These are phyloP conservation scores for Xanthia icteritia DNA, from an alignment of 2,888 invertebrate genomes.

Conservation along the genomic window DNA sequence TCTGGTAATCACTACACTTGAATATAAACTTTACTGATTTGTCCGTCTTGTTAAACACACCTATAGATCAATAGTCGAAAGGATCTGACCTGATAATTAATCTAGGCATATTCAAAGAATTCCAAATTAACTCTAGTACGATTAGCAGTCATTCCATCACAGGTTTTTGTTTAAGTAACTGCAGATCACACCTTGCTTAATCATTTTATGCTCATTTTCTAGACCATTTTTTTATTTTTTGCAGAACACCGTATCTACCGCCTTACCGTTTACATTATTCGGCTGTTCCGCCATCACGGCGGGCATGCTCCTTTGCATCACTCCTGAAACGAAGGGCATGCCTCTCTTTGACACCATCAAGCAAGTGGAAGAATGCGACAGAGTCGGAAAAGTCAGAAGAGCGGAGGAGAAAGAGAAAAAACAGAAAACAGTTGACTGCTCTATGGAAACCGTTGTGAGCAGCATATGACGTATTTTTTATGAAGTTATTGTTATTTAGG, in stretches of 20 bases:
- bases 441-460: conserved; percentile 45
- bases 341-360: conserved; percentile 83
- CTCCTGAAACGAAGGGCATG: conserved; percentile 82
- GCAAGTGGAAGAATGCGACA: conserved; percentile 75
- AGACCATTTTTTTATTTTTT: conserved; percentile 58
- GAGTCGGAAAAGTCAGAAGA: conserved; percentile 18
- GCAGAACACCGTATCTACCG: conserved; percentile 83
- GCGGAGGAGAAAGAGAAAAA: conserved; percentile 27
- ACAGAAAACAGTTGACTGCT: conserved; percentile 23
- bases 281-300: conserved; percentile 79
- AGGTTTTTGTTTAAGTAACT: background rate
- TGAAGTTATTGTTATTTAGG: background rate
- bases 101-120: background rate
- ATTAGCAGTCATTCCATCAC: background rate
- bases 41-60: background rate
- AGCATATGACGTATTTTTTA: conserved; percentile 32
- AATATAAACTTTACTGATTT: background rate
- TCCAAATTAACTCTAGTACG: background rate
- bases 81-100: background rate
- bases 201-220: background rate
- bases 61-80: background rate
- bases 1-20: conserved; percentile 72
- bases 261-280: conserved; percentile 84
- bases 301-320: conserved; percentile 75
- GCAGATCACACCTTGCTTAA: background rate